Percentiles rank a stretch among this genome's conserved stretches.
These are phyloP conservation scores for Catostomus latipinnis DNA, from an alignment of 2,797 vertebrate genomes.

Conservation along the genomic window DNA sequence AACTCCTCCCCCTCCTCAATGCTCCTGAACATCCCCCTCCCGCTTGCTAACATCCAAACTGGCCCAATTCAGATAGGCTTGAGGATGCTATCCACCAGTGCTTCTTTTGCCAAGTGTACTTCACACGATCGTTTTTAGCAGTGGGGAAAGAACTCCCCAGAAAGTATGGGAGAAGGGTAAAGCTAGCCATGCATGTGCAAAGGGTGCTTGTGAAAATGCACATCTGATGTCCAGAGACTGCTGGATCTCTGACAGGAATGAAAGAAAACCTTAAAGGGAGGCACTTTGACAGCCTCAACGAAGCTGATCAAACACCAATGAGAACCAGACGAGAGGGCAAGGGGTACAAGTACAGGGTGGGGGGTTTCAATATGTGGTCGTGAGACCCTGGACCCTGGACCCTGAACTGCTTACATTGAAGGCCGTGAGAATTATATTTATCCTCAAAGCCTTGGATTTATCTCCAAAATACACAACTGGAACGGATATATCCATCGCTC, in stretches of 20 bases:
- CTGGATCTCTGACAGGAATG: conserved; percentile 55
- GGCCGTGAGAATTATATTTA: conserved; percentile 52
- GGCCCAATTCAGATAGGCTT: conserved; percentile 19
- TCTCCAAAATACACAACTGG: conserved; percentile 1
- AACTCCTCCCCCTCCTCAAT: conserved; percentile 33
- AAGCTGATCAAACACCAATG: conserved; percentile 55
- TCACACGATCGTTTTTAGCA: conserved; percentile 37
- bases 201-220: conserved; percentile 43
- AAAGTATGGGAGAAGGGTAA: conserved; percentile 15
- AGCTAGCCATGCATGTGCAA: not conserved
- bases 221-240: conserved; percentile 55
- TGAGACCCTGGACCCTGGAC: conserved; percentile 33
- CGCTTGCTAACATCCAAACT: conserved; percentile 44
- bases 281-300: conserved; percentile 51
- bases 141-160: conserved; percentile 35
- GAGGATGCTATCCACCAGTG: conserved; percentile 39
- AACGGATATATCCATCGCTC: not conserved
- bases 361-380: conserved; percentile 35
- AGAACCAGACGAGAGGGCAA: conserved; percentile 56
- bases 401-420: conserved; percentile 30
- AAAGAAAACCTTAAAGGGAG: conserved; percentile 60
- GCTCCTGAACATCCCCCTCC: conserved; percentile 33
- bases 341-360: conserved; percentile 24
- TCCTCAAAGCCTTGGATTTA: conserved; percentile 37
- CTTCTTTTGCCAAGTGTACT: conserved; percentile 29